Conservation (phyloP, 1,140 invertebrate genomes). For the Chelonus insularis region DNA sequence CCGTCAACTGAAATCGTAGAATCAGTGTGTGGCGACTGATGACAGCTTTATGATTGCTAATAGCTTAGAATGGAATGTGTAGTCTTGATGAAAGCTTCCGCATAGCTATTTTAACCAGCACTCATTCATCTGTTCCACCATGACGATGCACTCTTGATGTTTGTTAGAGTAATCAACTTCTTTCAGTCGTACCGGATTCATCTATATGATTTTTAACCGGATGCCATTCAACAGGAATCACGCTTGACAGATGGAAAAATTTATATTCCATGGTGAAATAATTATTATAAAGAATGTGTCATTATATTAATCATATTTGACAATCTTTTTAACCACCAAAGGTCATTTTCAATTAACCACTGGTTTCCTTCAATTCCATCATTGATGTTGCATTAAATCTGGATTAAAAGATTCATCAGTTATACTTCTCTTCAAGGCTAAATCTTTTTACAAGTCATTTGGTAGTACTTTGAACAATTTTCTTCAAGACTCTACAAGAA, state of each 20-base stretch:
- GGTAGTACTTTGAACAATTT: too few relatives aligned
- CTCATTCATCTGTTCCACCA: neutral
- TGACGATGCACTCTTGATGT: constrained; percentile 26
- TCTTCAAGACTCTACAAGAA: too few relatives aligned
- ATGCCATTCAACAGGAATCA: neutral
- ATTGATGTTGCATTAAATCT: too few relatives aligned
- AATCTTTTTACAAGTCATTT: too few relatives aligned
- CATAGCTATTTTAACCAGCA: neutral
- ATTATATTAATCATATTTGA: too few relatives aligned
- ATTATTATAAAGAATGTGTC: neutral
- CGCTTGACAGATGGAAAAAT: constrained; percentile 3
- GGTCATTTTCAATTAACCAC: too few relatives aligned
- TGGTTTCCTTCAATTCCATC: too few relatives aligned
- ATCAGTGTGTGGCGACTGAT: constrained; percentile 7
- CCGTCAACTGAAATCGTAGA: neutral
- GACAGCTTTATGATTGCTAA: constrained; percentile 26
- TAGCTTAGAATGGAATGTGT: constrained; percentile 23
- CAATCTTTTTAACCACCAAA: too few relatives aligned
- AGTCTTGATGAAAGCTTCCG: neutral
- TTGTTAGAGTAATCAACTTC: constrained; percentile 39
- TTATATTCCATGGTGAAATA: neutral
- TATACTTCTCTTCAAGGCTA: too few relatives aligned
- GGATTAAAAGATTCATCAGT: too few relatives aligned
- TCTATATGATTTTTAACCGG: neutral
- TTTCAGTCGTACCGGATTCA: neutral